phyloP scores from a whole-genome alignment of 2,797 vertebrate species.

The Sciaenops ocellatus region DNA sequence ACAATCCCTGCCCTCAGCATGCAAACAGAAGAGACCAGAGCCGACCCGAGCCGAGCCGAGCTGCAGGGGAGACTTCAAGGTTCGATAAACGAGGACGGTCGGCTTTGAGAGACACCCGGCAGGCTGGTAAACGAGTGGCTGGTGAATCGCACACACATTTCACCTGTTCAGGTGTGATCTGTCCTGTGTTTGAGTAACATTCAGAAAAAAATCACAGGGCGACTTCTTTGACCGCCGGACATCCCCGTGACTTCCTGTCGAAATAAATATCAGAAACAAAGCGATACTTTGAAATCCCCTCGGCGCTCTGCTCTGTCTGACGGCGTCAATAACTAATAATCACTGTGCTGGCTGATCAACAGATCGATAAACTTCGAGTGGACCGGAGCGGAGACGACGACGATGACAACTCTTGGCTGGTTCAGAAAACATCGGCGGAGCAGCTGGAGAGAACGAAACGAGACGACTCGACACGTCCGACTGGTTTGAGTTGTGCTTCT shows the following conservation, averaged over 20 bases:
- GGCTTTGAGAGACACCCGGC: background rate
- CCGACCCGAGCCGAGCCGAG: slow-evolving; percentile 31
- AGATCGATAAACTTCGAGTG: slow-evolving; percentile 3
- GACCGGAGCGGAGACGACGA: slow-evolving; percentile 2
- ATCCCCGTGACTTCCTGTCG: background rate
- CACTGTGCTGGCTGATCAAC: slow-evolving; percentile 42
- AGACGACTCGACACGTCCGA: fast-evolving
- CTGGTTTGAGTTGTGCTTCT: background rate
- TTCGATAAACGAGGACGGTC: background rate
- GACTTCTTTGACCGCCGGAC: too few species aligned
- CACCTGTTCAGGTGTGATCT: background rate
- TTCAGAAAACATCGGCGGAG: slow-evolving; percentile 1
- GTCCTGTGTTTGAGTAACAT: too few species aligned
- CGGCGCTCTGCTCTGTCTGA: background rate
- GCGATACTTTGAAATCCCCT: background rate
- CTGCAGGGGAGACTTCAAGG: slow-evolving; percentile 1
- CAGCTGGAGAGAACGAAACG: background rate
- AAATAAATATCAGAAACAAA: background rate
- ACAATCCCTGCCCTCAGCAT: slow-evolving; percentile 54
- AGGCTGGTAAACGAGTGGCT: slow-evolving; percentile 25
- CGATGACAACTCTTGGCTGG: background rate
- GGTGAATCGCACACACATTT: slow-evolving; percentile 20
- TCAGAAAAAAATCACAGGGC: background rate
- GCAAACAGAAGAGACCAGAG: slow-evolving; percentile 50
- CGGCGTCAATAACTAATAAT: slow-evolving; percentile 16